Evolutionary conservation across 2,113 vertebrate genomes (phyloP), one percentile per base, ranked within the genome.

Genomic region (Pseudorectes ferrugineus): DNA sequence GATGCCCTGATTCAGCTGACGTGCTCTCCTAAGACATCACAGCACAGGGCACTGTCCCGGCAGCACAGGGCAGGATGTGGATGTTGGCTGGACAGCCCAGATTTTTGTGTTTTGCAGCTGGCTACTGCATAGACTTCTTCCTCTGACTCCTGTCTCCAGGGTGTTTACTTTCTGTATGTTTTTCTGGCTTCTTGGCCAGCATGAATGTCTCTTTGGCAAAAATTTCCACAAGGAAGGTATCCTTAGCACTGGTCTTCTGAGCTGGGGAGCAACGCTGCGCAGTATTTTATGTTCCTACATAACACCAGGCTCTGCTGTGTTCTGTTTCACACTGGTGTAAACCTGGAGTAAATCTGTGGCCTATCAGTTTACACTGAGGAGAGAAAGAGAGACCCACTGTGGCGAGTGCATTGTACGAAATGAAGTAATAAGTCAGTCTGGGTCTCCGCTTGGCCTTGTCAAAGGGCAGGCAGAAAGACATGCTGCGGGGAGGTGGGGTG

Each of bases 401-500:
- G 0, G 63, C 0, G 12, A 82, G 38, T 16, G 66, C 31, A 38
- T 88, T 76, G 81, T 92, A 59, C 31, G 5, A 83, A 95, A 94
- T 74, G 76, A 93, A 96, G 92, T 81, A 91, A 59, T 94, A 83
- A 83, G 85, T 92, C 93, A 93, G 77, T 24, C 48, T 12, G 10
- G 73, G 72, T 93, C 85, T 85, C 86, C 65, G 31, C 88, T 88
- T 92, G 92, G 95, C 71, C 92, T 80, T 82, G 83, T 97, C 97
- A 95, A 93, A 95, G 85, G 94, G 95, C 81, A 81, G 68, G 59
- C 67, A 92, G 78, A 87, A 88, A 89, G 75, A 68, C 58, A 31
- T 87, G 89, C 85, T 45, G 78, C 2, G 0, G 63, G 66, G 75
- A 81, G 77, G 46, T 83, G 70, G 54, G 35, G 54, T 33, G 75